These are phyloP conservation scores for Irena cyanogastra DNA, from an alignment of 2,113 vertebrate genomes.

Conservation along the genomic window DNA sequence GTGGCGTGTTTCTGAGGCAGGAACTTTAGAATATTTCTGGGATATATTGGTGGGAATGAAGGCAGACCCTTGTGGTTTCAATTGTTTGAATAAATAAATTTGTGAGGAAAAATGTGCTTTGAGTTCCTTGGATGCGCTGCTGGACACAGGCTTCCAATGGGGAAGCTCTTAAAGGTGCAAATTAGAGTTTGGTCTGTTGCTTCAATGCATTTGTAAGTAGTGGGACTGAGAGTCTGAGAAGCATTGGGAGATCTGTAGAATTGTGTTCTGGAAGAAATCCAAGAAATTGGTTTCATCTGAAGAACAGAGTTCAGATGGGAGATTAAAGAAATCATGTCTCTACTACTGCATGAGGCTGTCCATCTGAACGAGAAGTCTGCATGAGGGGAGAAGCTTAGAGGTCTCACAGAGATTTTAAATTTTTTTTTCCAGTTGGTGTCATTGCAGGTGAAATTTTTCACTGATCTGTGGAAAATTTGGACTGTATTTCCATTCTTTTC, in stretches of 20 bases:
- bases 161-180: slow-evolving; percentile 56
- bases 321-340: neutral
- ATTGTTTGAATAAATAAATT: slow-evolving; percentile 7
- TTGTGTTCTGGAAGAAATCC: slow-evolving; percentile 22
- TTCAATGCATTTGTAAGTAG: neutral
- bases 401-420: rapidly evolving
- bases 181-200: slow-evolving; percentile 30
- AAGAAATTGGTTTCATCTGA: slow-evolving; percentile 31
- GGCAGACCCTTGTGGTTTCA: neutral
- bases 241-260: slow-evolving; percentile 16
- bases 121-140: neutral
- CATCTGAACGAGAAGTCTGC: neutral
- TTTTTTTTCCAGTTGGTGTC: neutral
- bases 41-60: neutral
- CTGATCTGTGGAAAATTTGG: neutral
- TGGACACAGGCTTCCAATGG: slow-evolving; percentile 41
- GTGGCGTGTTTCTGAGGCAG: neutral
- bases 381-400: neutral
- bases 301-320: slow-evolving; percentile 2
- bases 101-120: neutral
- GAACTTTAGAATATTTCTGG: neutral
- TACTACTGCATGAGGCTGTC: neutral
- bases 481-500: neutral
- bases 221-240: neutral
- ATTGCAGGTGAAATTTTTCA: neutral